Conservation (phyloP, 1,140 invertebrate species). For the Euschistus heros region DNA sequence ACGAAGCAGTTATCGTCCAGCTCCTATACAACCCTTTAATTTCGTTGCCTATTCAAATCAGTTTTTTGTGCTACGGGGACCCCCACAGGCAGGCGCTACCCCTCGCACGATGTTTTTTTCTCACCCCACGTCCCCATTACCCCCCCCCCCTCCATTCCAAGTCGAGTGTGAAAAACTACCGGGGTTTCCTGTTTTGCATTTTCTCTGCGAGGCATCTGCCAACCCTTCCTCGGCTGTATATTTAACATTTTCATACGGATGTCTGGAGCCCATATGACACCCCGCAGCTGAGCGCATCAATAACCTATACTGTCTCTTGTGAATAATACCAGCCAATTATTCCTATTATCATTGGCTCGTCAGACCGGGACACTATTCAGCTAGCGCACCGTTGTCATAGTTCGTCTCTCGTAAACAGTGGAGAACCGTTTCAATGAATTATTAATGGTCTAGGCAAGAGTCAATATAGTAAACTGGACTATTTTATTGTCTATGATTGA, state of each 20-base stretch:
- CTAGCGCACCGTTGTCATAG: not conserved
- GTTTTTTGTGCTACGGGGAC: slow-evolving; percentile 24
- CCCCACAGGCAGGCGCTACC: slow-evolving; percentile 4
- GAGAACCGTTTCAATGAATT: slow-evolving; percentile 3
- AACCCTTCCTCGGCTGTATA: slow-evolving; percentile 28
- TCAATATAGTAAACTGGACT: not conserved
- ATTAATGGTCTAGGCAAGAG: not conserved
- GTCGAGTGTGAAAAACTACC: slow-evolving; percentile 28
- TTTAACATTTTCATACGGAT: slow-evolving; percentile 30
- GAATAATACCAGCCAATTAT: slow-evolving; percentile 1
- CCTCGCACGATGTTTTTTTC: not conserved
- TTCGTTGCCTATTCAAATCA: slow-evolving; percentile 29
- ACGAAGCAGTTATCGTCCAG: slow-evolving; percentile 26
- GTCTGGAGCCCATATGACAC: slow-evolving; percentile 15
- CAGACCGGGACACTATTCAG: not conserved
- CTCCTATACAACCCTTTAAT: slow-evolving; percentile 29
- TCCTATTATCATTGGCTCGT: slow-evolving; percentile 4
- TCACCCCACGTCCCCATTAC: slow-evolving; percentile 17
- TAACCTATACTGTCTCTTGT: not conserved
- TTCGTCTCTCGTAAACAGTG: not conserved
- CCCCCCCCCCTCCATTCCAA: slow-evolving; percentile 14
- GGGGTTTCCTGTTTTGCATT: slow-evolving; percentile 30
- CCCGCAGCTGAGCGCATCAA: slow-evolving; percentile 14
- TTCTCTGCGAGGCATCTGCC: slow-evolving; percentile 21
- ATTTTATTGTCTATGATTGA: not conserved